Evolutionary conservation across 2,888 invertebrate species (phyloP).

Genomic region (Salpingus planirostris): DNA sequence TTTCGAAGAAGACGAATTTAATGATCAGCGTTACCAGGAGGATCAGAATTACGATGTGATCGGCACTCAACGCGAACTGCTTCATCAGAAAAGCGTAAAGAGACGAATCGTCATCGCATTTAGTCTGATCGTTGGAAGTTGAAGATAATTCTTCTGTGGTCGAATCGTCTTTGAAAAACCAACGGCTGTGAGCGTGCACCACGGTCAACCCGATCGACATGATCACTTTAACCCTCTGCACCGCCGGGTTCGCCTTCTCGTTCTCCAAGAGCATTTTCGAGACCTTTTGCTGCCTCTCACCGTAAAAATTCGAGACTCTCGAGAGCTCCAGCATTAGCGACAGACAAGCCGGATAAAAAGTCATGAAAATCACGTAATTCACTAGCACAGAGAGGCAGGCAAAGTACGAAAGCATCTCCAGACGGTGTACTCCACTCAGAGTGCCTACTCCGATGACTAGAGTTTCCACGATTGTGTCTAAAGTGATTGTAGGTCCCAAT

Average conservation of each 20-base stretch:
- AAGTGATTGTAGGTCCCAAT: slow-evolving; percentile 79
- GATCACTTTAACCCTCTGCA: slow-evolving; percentile 87
- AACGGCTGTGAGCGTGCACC: slow-evolving; percentile 68
- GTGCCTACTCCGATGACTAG: slow-evolving; percentile 87
- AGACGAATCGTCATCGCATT: slow-evolving; percentile 25
- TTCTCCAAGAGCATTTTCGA: slow-evolving; percentile 50
- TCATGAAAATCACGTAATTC: slow-evolving; percentile 88
- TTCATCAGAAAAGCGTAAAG: slow-evolving; percentile 31
- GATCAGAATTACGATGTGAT: slow-evolving; percentile 81
- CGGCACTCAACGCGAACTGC: slow-evolving; percentile 58
- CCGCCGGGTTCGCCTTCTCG: slow-evolving; percentile 84
- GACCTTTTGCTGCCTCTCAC: slow-evolving; percentile 28
- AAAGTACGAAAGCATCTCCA: slow-evolving; percentile 84
- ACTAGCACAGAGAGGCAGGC: slow-evolving; percentile 85
- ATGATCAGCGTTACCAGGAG: slow-evolving; percentile 74
- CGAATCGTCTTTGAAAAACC: slow-evolving; percentile 21
- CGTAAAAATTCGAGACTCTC: slow-evolving; percentile 27
- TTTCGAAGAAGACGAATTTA: slow-evolving; percentile 87
- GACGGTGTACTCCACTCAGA: slow-evolving; percentile 74
- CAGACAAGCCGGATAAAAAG: slow-evolving; percentile 88
- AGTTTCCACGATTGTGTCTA: slow-evolving; percentile 84
- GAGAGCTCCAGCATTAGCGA: slow-evolving; percentile 76
- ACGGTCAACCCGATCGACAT: slow-evolving; percentile 87
- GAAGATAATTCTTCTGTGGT: slow-evolving; percentile 13
- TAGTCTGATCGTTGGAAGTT: slow-evolving; percentile 9